A percentile compares a stretch with the other conserved stretches of the same genome.
phyloP scores from a whole-genome alignment of 30 jellyfish, hydroid and myxozoan species.

The Cassiopea andromeda region DNA sequence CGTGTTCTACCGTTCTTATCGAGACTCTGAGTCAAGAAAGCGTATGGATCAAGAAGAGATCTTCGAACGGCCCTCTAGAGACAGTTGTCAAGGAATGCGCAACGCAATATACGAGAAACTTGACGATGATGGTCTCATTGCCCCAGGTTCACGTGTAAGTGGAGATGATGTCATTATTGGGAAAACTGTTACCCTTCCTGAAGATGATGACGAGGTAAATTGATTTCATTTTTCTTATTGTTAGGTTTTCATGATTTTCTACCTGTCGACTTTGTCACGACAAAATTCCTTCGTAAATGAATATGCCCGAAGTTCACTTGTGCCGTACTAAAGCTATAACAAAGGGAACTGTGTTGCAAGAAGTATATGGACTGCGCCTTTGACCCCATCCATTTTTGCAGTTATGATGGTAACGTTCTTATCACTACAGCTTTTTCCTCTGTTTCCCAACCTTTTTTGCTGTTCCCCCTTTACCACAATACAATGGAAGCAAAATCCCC shows the following conservation, averaged over 20 bases:
- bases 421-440: no score
- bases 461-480: no score
- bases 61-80: slow-evolving; percentile 95
- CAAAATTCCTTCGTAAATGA: neutral
- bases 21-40: slow-evolving; percentile 91
- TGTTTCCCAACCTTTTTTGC: no score
- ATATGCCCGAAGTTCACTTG: no score
- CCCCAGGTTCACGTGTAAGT: slow-evolving; percentile 99
- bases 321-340: no score
- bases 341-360: no score
- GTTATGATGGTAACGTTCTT: no score
- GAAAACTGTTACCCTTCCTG: slow-evolving; percentile 94
- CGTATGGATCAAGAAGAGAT: slow-evolving; percentile 96
- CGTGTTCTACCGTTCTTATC: slow-evolving; percentile 97
- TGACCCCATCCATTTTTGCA: no score
- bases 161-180: slow-evolving; percentile 99
- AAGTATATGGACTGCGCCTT: no score
- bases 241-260: neutral
- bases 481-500: no score
- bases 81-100: slow-evolving; percentile 91
- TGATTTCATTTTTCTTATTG: neutral
- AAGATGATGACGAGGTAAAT: slow-evolving; percentile 91
- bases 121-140: slow-evolving; percentile 98
- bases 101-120: slow-evolving; percentile 96
- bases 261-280: neutral